phyloP scores from a whole-genome alignment of 2,113 vertebrate species.

The Malurus alboscapulatus region DNA sequence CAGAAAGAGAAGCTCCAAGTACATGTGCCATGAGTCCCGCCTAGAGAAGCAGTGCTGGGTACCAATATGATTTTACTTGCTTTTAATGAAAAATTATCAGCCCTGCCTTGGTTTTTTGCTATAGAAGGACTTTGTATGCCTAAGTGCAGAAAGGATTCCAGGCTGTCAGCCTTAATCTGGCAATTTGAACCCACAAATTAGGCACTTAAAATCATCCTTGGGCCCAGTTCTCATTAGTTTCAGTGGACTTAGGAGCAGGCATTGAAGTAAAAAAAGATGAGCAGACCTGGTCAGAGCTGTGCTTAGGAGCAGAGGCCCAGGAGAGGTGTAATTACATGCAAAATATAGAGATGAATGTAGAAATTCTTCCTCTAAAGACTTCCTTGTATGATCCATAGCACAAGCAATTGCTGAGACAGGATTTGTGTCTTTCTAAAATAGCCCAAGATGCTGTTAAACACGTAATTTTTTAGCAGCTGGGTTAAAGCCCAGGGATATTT shows the following conservation, averaged over 20 bases:
- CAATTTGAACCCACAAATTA: not conserved
- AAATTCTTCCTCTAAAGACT: not conserved
- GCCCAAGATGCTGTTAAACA: not conserved
- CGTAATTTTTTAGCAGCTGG: not conserved
- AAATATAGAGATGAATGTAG: not conserved
- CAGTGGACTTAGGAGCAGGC: not conserved
- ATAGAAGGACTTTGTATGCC: not conserved
- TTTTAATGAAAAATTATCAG: not conserved
- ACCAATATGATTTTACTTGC: not conserved
- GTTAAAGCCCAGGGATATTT: not conserved
- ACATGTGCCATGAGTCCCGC: not conserved
- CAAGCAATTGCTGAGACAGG: not conserved
- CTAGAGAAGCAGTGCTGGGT: not conserved
- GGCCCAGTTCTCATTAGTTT: not conserved
- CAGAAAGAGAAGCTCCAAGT: not conserved
- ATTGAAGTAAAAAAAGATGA: not conserved
- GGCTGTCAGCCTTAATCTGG: not conserved
- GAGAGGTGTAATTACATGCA: not conserved
- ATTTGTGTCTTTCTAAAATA: not conserved
- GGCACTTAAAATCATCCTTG: not conserved
- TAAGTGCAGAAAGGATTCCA: not conserved
- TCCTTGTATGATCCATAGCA: not conserved
- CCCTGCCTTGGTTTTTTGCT: not conserved
- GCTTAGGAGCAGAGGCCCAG: not conserved
- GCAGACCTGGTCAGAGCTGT: not conserved